These are phyloP conservation scores for Steatocranus sp. DNA, from an alignment of 2,797 vertebrate species.

Conservation along the genomic window DNA sequence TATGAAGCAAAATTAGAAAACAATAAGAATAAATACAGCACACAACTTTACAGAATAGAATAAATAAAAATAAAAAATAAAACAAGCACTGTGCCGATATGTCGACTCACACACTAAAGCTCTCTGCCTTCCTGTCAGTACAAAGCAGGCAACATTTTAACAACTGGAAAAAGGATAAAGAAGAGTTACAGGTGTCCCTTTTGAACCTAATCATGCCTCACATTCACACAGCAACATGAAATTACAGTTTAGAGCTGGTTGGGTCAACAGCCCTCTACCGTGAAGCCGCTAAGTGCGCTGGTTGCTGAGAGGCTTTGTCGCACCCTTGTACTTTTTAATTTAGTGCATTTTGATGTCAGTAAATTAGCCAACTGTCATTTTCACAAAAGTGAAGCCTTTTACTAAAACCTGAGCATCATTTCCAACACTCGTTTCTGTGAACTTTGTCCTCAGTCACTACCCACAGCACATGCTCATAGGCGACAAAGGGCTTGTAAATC, in stretches of 20 bases:
- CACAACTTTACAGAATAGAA: no score
- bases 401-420: background rate
- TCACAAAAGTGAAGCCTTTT: background rate
- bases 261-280: background rate
- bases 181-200: background rate
- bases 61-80: no score
- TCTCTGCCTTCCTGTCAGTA: background rate
- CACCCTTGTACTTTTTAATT: background rate
- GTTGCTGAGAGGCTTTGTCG: background rate
- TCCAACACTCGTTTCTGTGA: background rate
- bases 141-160: background rate
- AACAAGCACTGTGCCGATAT: no score
- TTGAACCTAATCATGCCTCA: background rate
- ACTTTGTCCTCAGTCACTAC: background rate
- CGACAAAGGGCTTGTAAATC: rapidly evolving
- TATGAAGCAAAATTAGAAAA: no score
- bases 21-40: no score
- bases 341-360: background rate
- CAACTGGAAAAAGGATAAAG: background rate
- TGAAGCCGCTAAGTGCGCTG: background rate
- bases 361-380: background rate
- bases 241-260: background rate
- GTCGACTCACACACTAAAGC: background rate
- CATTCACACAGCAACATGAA: background rate
- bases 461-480: background rate